Percentiles rank a stretch among this genome's conserved stretches.
Conservation (phyloP, 2,797 vertebrate species). For the Kryptopterus vitreolus region DNA sequence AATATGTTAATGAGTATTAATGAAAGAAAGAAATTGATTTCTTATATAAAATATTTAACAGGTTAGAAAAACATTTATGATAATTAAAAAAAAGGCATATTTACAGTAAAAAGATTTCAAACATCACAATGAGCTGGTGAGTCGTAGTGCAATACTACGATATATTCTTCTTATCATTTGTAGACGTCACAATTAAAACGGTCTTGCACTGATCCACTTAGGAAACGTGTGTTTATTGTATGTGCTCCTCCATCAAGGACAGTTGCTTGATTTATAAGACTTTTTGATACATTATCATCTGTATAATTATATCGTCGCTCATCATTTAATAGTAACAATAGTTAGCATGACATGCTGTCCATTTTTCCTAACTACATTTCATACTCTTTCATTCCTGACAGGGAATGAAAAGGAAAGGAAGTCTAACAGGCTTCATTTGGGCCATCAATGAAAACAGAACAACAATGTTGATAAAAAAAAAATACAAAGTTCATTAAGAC, state of each 20-base stretch:
- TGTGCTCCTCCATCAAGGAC: constrained; percentile 4
- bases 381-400: constrained; percentile 5
- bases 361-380: not conserved
- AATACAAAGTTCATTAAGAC: not conserved
- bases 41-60: not conserved
- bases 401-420: constrained; percentile 1
- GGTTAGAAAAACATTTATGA: constrained; percentile 10
- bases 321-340: constrained; percentile 30
- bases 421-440: not conserved
- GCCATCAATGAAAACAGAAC: not conserved
- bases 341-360: constrained; percentile 5
- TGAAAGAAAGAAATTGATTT: not conserved
- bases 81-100: constrained; percentile 9
- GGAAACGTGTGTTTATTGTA: not conserved
- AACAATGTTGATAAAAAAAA: not conserved
- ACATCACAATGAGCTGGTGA: constrained; percentile 15
- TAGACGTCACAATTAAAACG: not conserved
- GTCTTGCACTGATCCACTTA: not conserved
- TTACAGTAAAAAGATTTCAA: constrained; percentile 24
- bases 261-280: constrained; percentile 5
- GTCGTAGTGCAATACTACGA: not conserved
- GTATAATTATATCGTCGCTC: not conserved
- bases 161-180: not conserved
- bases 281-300: constrained; percentile 8
- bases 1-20: not conserved